Evolutionary conservation across 2,888 invertebrate genomes (phyloP).

Genomic region (Geotrupes spiniger): DNA sequence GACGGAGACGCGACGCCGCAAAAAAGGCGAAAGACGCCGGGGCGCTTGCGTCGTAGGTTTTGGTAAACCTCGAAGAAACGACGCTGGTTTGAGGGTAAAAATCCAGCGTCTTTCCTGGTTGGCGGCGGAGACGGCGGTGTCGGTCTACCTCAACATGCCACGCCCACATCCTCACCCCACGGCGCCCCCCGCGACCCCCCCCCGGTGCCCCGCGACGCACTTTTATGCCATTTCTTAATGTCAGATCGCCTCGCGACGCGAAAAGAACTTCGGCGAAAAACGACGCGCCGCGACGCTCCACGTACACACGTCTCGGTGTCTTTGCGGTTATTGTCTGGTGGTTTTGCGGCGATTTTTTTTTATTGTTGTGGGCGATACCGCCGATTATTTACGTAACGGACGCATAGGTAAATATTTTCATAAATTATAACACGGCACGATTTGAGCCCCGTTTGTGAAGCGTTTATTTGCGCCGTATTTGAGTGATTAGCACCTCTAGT

Average conservation of each 20-base stretch:
- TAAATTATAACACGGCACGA: not conserved
- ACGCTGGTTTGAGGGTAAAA: slow-evolving; percentile 54
- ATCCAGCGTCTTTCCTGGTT: slow-evolving; percentile 55
- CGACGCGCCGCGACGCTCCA: slow-evolving; percentile 3
- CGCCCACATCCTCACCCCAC: slow-evolving; percentile 45
- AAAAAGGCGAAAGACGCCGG: slow-evolving; percentile 23
- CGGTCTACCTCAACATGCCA: slow-evolving; percentile 55
- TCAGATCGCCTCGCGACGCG: slow-evolving; percentile 49
- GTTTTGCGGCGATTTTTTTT: slow-evolving; percentile 4
- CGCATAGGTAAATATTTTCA: slow-evolving; percentile 1
- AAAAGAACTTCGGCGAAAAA: slow-evolving; percentile 42
- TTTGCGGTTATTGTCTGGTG: too few species aligned
- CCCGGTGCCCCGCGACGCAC: slow-evolving; percentile 38
- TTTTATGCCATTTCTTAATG: slow-evolving; percentile 52
- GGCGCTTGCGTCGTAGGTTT: slow-evolving; percentile 46
- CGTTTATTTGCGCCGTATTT: too few species aligned
- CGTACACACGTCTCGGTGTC: slow-evolving; percentile 5
- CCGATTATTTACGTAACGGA: not conserved
- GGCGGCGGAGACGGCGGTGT: slow-evolving; percentile 52
- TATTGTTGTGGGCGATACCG: not conserved
- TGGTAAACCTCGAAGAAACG: slow-evolving; percentile 55
- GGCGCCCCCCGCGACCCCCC: slow-evolving; percentile 36
- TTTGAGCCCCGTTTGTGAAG: too few species aligned
- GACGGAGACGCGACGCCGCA: slow-evolving; percentile 14
- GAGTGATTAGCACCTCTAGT: too few species aligned